Conservation (phyloP, 2,888 invertebrate species). For the Lasioglossum leucozonium region DNA sequence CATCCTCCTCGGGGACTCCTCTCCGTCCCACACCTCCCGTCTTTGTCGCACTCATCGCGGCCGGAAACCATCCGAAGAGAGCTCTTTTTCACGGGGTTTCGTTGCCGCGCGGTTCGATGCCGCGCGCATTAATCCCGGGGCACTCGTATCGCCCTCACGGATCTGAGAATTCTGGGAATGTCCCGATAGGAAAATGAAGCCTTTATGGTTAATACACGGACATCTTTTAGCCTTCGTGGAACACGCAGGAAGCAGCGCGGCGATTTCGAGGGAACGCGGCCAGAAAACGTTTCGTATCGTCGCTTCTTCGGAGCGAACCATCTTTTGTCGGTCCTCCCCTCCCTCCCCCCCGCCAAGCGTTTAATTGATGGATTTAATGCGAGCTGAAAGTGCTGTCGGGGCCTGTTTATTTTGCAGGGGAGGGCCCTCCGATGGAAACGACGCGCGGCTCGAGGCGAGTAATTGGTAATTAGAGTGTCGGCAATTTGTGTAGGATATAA, state of each 20-base stretch:
- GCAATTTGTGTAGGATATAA: background rate
- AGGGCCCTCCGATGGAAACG: background rate
- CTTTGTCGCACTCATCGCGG: background rate
- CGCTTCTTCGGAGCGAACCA: background rate
- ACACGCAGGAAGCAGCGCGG: constrained; percentile 33
- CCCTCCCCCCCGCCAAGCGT: too few species aligned
- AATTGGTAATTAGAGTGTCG: background rate
- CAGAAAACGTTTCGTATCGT: background rate
- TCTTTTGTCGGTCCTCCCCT: constrained; percentile 2
- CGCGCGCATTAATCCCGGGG: constrained; percentile 40
- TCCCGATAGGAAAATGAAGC: constrained; percentile 54
- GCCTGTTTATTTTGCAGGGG: background rate
- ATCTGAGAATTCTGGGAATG: constrained; percentile 53
- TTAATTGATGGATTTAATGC: constrained; percentile 5
- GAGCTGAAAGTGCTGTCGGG: background rate
- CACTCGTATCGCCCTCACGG: constrained; percentile 13
- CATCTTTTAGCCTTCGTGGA: constrained; percentile 25
- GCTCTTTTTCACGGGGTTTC: constrained; percentile 40
- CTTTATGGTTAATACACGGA: constrained; percentile 47
- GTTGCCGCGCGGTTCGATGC: constrained; percentile 30
- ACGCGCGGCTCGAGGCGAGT: background rate
- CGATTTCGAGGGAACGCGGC: constrained; percentile 25
- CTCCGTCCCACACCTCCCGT: background rate
- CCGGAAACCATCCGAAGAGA: constrained; percentile 8
- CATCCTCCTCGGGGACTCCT: background rate